phyloP scores from a whole-genome alignment of 2,797 vertebrate species.

The Platyrinchus mystaceus region DNA sequence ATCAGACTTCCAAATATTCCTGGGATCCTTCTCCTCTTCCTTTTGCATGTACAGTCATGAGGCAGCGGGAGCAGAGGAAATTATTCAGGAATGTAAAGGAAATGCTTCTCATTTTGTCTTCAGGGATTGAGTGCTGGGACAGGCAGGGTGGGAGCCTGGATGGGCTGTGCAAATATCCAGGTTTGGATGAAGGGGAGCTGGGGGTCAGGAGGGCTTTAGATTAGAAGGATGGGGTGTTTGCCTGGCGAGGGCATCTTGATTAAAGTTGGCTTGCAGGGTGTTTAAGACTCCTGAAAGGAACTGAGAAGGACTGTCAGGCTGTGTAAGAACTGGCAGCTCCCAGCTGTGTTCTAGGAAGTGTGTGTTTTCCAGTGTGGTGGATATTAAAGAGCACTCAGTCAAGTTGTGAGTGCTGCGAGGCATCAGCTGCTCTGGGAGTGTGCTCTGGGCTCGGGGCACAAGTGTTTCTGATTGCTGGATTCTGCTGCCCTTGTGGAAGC shows the following conservation, averaged over 20 bases:
- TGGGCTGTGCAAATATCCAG: not conserved
- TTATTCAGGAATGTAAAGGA: not conserved
- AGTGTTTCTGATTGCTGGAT: not conserved
- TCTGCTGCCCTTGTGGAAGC: not conserved
- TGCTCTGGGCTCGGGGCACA: not conserved
- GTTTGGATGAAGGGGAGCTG: not conserved
- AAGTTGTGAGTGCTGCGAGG: not conserved
- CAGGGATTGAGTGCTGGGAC: fast-evolving
- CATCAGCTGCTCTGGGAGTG: not conserved
- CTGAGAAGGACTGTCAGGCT: not conserved
- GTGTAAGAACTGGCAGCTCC: not conserved
- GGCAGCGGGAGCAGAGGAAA: not conserved
- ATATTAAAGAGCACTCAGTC: not conserved
- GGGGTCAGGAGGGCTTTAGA: not conserved
- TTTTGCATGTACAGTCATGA: not conserved
- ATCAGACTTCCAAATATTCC: not conserved
- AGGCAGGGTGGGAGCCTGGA: not conserved
- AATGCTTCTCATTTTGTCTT: not conserved
- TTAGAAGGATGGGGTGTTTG: not conserved
- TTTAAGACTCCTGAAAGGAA: not conserved
- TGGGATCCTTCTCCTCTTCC: not conserved
- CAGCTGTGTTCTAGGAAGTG: not conserved
- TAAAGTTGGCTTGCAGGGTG: not conserved
- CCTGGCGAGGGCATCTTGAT: not conserved
- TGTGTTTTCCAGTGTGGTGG: not conserved